Conservation (phyloP, 2,113 vertebrate genomes). For the Gasterosteus nipponicus region DNA sequence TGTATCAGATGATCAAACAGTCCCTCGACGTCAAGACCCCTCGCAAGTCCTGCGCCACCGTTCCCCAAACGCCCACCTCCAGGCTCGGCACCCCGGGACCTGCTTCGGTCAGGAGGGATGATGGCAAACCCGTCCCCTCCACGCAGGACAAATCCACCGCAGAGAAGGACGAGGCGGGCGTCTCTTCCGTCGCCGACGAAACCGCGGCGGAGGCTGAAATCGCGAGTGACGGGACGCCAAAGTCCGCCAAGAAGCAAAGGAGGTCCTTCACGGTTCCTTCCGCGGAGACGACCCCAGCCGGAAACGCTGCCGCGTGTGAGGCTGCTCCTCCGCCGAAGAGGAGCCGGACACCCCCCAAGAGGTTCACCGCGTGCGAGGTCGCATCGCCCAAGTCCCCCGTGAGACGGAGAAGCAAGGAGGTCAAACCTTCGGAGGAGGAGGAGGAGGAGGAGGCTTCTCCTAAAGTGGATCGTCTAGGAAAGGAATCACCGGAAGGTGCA, state of each 20-base stretch:
- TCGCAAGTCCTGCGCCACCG: constrained; percentile 56
- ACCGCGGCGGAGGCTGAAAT: not conserved
- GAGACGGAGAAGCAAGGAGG: constrained; percentile 62
- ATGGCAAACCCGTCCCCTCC: not conserved
- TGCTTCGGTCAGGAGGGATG: constrained; percentile 18
- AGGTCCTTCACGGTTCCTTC: constrained; percentile 24
- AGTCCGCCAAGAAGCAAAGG: constrained; percentile 61
- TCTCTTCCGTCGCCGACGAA: constrained; percentile 3
- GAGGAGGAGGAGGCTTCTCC: constrained; percentile 26
- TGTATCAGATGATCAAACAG: constrained; percentile 85
- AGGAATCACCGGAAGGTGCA: constrained; percentile 57
- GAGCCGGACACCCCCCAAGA: constrained; percentile 49
- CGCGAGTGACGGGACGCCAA: constrained; percentile 35
- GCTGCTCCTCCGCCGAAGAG: constrained; percentile 38
- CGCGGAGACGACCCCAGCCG: not conserved
- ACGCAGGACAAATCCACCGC: constrained; percentile 17
- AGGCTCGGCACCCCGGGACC: constrained; percentile 36
- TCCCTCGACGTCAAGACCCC: constrained; percentile 76
- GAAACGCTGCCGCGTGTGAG: constrained; percentile 3
- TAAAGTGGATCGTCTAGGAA: constrained; percentile 18
- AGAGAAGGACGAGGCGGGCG: constrained; percentile 22
- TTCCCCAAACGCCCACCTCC: constrained; percentile 50
- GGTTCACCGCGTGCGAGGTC: constrained; percentile 47
- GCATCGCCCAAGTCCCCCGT: constrained; percentile 47
- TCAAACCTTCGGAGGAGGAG: not conserved